Evolutionary conservation across 2,888 invertebrate species (phyloP), one percentile per base, ranked within the genome.

Genomic region (Cheilosia pagana): DNA sequence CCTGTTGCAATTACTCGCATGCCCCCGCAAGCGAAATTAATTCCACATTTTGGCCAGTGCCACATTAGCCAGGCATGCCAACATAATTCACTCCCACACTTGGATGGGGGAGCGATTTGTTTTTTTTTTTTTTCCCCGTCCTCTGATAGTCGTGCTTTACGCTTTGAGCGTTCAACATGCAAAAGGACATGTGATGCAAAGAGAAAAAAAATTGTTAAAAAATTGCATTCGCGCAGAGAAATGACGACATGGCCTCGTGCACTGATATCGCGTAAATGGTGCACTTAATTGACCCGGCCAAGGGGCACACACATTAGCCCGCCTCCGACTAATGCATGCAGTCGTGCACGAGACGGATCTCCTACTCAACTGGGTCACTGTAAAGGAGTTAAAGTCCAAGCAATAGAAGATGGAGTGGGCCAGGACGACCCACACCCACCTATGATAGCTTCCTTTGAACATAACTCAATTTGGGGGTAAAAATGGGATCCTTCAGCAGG

Each of bases 1-100:
- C 71, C 70, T 59, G 62, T 81, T 59, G 81, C 81, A 65, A 75
- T 81, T 81, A 76, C 59, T 76, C 52, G 70, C 70, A 81, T 71
- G 65, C 59, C 63, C 52, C 60, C 68, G 71, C 76, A 59, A 59
- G 65, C 59, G 16, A 76, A 81, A 81, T 81, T 76, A 81, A 81
- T 81, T 81, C 76, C 59, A 65, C 81, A 81, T 81, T 81, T 81
- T 71, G 76, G 76, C 59, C 50, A 59, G 52, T 62, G 67, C 78
- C 78, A 78, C 71, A 78, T 79, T 79, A 79, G 79, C 79, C 79
- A 74, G 35, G 21, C 63, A 45, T 81, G 76, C 76, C 76, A 76
- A 68, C 70, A 76, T 81, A 76, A 81, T 63, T 81, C 70, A 81
- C 76, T 63, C 81, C 81, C 43, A 63, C 76, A 76, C 81, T 71